Evolutionary conservation across 2,113 vertebrate genomes (phyloP).

Genomic region (Silurus glanis): DNA sequence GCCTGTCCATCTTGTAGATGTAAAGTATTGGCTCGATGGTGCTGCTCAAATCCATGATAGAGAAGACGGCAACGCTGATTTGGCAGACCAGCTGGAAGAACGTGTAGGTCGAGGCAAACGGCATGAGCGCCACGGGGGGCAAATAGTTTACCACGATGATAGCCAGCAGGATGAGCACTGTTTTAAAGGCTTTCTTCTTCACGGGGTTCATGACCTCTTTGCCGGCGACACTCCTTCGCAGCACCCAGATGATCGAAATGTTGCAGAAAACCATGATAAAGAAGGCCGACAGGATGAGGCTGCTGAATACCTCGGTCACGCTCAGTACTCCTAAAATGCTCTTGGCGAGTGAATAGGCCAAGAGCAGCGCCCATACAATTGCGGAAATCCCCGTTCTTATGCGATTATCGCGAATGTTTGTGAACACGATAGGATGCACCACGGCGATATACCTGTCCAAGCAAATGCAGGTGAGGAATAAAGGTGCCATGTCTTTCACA

Average conservation of each 20-base stretch:
- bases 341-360: constrained; percentile 64
- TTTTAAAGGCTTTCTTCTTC: constrained; percentile 73
- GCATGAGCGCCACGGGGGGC: constrained; percentile 69
- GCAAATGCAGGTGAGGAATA: constrained; percentile 73
- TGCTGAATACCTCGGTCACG: constrained; percentile 62
- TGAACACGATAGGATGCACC: constrained; percentile 70
- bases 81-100: constrained; percentile 61
- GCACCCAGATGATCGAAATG: constrained; percentile 70
- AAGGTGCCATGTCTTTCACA: constrained; percentile 65
- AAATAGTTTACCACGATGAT: constrained; percentile 72
- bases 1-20: constrained; percentile 67
- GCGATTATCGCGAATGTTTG: constrained; percentile 61
- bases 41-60: constrained; percentile 76
- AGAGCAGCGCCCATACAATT: constrained; percentile 62
- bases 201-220: constrained; percentile 73
- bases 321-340: constrained; percentile 54
- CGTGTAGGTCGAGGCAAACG: constrained; percentile 65
- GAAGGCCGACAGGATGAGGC: constrained; percentile 70
- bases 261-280: constrained; percentile 74
- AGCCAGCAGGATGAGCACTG: constrained; percentile 67
- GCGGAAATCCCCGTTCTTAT: constrained; percentile 57
- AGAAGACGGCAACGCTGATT: constrained; percentile 63
- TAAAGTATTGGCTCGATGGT: constrained; percentile 74
- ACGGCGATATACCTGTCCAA: constrained; percentile 74
- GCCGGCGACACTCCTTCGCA: constrained; percentile 66